These are phyloP conservation scores for Drosophila orena DNA, from an alignment of 1,140 invertebrate genomes.

Conservation along the genomic window DNA sequence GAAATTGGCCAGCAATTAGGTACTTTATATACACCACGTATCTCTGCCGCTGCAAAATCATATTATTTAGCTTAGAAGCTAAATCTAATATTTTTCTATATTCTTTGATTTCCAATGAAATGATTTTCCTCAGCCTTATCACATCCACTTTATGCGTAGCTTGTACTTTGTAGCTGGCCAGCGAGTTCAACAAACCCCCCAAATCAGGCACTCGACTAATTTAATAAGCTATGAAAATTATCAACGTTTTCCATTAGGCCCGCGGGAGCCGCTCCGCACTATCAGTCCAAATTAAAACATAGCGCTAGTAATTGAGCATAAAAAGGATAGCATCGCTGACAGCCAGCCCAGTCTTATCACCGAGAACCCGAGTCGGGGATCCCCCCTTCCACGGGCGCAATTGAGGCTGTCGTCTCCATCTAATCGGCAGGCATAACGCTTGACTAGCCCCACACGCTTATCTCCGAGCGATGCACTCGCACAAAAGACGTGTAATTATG, in stretches of 20 bases:
- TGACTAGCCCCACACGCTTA: constrained; percentile 71
- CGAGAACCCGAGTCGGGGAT: not conserved
- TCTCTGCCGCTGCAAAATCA: too few relatives aligned
- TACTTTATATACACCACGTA: not conserved
- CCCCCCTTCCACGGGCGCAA: constrained; percentile 31
- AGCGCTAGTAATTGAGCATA: constrained; percentile 76
- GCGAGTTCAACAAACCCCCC: constrained; percentile 70
- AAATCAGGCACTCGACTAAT: constrained; percentile 35
- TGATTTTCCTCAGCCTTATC: constrained; percentile 52
- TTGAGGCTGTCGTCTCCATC: constrained; percentile 69
- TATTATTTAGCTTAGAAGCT: too few relatives aligned
- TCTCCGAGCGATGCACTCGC: constrained; percentile 39
- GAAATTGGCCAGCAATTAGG: constrained; percentile 27
- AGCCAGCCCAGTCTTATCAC: constrained; percentile 48
- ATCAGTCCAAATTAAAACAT: constrained; percentile 78
- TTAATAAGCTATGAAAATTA: constrained; percentile 70
- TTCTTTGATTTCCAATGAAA: too few relatives aligned
- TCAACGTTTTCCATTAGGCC: constrained; percentile 58
- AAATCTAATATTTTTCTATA: too few relatives aligned
- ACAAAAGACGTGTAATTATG: constrained; percentile 63
- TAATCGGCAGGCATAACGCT: constrained; percentile 79
- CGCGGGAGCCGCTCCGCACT: constrained; percentile 26
- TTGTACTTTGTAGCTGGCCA: constrained; percentile 19
- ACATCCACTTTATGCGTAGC: constrained; percentile 40
- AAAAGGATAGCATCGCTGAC: constrained; percentile 71